Evolutionary conservation across 2,797 vertebrate species (phyloP), one percentile per base, ranked within the genome.

Genomic region (Sparidentex hasta): DNA sequence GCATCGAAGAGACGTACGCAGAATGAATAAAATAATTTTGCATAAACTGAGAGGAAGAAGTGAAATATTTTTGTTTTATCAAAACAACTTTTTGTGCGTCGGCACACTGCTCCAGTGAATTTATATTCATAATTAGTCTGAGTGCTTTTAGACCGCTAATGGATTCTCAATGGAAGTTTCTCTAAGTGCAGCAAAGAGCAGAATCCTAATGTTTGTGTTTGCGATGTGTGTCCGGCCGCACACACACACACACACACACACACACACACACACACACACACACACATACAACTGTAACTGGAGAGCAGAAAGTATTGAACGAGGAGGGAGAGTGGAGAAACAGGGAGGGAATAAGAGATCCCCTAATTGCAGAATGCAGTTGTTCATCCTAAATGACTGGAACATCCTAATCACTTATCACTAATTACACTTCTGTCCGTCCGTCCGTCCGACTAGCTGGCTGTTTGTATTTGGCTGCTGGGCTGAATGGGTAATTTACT

Each of bases 121-220:
- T 86, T 90, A 74, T 89, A 81, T 87, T 93, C 87, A 87, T 88
- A 91, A 93, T 94, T 92, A 90, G 74, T 73, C 75, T 87, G 83
- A 92, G 89, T 91, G 93, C 92, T 91, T 91, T 90, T 81, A 83
- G 55, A 73, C 71, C 11, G 16, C 88, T 93, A 94, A 94, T 94
- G 93, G 90, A 90, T 91, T 86, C 85, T 87, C 84, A 72, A 80
- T 88, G 83, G 83, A 90, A 85, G 84, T 88, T 91, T 84, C 83
- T 88, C 81, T 90, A 81, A 93, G 89, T 93, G 87, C 84, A 87
- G 83, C 85, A 78, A 76, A 88, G 74, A 90, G 88, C 80, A 68
- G 84, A 90, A 87, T 86, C 81, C 80, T 90, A 90, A 90, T 90
- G 87, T 88, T 79, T 82, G 80, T 84, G 76, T 87, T 79, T 75